Evolutionary conservation across 1,140 invertebrate genomes (phyloP).

Genomic region (Trichoplusia ni): DNA sequence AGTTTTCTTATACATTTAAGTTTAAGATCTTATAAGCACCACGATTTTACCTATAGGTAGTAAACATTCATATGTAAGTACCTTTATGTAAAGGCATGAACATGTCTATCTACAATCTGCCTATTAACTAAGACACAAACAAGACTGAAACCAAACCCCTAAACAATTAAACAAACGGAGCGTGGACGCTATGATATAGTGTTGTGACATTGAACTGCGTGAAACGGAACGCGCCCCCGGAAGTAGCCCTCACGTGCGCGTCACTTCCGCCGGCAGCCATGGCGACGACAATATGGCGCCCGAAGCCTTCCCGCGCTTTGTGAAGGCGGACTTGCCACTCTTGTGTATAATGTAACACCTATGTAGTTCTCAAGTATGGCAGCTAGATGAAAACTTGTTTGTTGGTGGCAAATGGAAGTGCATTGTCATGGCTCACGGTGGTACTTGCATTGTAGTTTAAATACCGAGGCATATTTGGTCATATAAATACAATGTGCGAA

Average conservation of each 20-base stretch:
- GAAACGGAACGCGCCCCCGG: slow-evolving; percentile 69
- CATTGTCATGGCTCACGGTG: too few relatives aligned
- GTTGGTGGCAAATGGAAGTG: background rate
- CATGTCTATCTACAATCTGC: too few relatives aligned
- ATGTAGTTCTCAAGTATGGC: slow-evolving; percentile 20
- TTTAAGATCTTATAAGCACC: too few relatives aligned
- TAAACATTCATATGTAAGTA: too few relatives aligned
- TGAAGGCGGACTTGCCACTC: slow-evolving; percentile 26
- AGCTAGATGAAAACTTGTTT: background rate
- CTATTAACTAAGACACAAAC: background rate
- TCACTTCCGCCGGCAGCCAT: slow-evolving; percentile 70
- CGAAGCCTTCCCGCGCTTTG: slow-evolving; percentile 60
- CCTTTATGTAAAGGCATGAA: too few relatives aligned
- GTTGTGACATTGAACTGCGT: slow-evolving; percentile 74
- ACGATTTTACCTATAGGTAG: too few relatives aligned
- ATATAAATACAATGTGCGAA: too few relatives aligned
- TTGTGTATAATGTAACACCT: slow-evolving; percentile 29
- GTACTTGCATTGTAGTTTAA: too few relatives aligned
- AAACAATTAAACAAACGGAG: slow-evolving; percentile 39
- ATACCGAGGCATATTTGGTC: too few relatives aligned
- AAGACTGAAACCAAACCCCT: slow-evolving; percentile 7
- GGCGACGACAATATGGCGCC: slow-evolving; percentile 73
- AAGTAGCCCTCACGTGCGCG: slow-evolving; percentile 72
- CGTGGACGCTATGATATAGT: slow-evolving; percentile 19
- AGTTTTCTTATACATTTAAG: too few relatives aligned